These are phyloP conservation scores for Exocentrus adspersus DNA, from an alignment of 2,888 invertebrate species.

Conservation along the genomic window DNA sequence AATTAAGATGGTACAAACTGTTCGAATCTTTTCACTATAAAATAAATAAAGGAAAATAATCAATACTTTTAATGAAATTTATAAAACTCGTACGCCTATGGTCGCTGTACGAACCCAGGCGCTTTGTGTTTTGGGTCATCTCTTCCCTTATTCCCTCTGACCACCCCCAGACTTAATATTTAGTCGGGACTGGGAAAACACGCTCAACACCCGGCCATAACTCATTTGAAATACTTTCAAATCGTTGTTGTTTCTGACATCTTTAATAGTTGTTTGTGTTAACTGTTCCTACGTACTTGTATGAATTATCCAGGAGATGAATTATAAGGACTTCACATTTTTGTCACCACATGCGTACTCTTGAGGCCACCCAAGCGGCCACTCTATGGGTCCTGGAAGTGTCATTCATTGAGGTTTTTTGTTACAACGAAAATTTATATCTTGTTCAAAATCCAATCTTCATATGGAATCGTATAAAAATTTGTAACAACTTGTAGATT, in stretches of 20 bases:
- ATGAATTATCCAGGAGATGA: constrained; percentile 12
- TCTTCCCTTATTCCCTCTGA: constrained; percentile 24
- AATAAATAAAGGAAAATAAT: too few species aligned
- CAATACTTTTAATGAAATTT: too few species aligned
- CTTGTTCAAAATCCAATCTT: too few species aligned
- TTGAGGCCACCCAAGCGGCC: constrained; percentile 12
- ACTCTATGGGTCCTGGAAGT: too few species aligned
- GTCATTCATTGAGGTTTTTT: too few species aligned
- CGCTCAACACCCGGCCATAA: constrained; percentile 29
- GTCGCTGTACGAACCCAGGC: neutral
- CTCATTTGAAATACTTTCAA: constrained; percentile 34
- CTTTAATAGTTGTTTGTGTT: constrained; percentile 43
- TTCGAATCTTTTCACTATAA: too few species aligned
- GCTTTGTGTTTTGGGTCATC: constrained; percentile 22
- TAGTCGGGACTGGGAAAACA: constrained; percentile 26
- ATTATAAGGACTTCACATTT: constrained; percentile 11
- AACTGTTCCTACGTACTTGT: constrained; percentile 29
- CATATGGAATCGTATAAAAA: too few species aligned
- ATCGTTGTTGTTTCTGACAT: constrained; percentile 41
- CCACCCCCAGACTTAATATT: constrained; percentile 27
- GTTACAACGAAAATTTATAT: too few species aligned
- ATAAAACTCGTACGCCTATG: constrained; percentile 14
- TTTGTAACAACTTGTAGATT: too few species aligned
- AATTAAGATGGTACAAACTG: too few species aligned
- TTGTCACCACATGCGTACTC: constrained; percentile 1